Evolutionary conservation across 92 coral and sea anemone genomes (phyloP).

Genomic region (Paramuricea clavata): DNA sequence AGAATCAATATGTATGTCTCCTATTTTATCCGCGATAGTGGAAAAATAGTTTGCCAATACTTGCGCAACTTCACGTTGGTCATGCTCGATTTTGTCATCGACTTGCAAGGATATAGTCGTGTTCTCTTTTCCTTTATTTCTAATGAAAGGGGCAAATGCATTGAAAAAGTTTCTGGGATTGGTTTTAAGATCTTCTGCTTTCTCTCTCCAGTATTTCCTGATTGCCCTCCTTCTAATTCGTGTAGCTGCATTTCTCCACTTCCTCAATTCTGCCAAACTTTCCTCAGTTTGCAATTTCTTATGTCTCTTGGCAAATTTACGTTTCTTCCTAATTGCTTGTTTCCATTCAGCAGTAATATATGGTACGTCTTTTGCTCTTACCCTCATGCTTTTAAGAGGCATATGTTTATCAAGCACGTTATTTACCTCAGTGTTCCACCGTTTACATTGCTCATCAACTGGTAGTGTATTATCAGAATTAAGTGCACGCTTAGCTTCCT

Average conservation of each 20-base stretch:
- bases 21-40: constrained; percentile 59
- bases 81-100: constrained; percentile 52
- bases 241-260: constrained; percentile 53
- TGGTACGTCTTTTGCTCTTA: constrained; percentile 68
- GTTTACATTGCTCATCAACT: neutral
- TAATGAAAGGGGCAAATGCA: constrained; percentile 30
- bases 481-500: neutral
- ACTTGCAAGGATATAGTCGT: constrained; percentile 41
- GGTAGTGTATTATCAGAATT: neutral
- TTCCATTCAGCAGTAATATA: constrained; percentile 63
- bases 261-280: too few relatives aligned
- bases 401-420: constrained; percentile 34
- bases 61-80: constrained; percentile 56
- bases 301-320: too few relatives aligned
- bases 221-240: constrained; percentile 27
- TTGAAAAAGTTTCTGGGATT: constrained; percentile 45
- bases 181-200: constrained; percentile 27
- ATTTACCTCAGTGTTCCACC: neutral
- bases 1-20: constrained; percentile 16
- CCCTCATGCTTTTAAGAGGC: constrained; percentile 66
- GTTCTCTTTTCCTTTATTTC: constrained; percentile 7
- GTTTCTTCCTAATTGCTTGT: constrained; percentile 36
- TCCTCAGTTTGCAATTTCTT: too few relatives aligned
- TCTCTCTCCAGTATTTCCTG: constrained; percentile 36
- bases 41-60: constrained; percentile 58